These are phyloP conservation scores for Philotrypesis tridentata DNA, from an alignment of 1,140 invertebrate species.

Conservation along the genomic window DNA sequence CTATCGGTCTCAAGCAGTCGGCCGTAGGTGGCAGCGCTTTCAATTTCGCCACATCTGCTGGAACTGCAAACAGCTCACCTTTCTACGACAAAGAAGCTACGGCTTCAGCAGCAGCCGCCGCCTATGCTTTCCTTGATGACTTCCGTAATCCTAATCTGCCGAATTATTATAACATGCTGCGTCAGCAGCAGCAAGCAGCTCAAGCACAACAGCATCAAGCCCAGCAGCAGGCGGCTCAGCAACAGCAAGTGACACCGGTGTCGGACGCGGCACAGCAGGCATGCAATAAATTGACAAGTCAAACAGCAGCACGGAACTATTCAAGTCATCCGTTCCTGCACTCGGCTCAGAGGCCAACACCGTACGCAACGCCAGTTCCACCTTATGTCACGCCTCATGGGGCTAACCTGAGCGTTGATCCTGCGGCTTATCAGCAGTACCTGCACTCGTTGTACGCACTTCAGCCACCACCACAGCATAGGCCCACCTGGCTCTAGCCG, in stretches of 20 bases:
- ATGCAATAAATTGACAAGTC: slow-evolving; percentile 65
- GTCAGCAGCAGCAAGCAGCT: slow-evolving; percentile 63
- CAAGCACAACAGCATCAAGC: slow-evolving; percentile 64
- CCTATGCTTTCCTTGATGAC: slow-evolving; percentile 69
- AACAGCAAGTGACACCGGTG: slow-evolving; percentile 56
- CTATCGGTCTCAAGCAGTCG: slow-evolving; percentile 63
- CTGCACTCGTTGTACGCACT: slow-evolving; percentile 69
- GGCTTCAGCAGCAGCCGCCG: slow-evolving; percentile 64
- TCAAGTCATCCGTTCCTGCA: slow-evolving; percentile 68
- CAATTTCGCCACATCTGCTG: slow-evolving; percentile 65
- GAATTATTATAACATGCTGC: slow-evolving; percentile 66
- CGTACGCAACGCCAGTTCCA: slow-evolving; percentile 67
- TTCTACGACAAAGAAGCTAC: slow-evolving; percentile 70
- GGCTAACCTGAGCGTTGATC: slow-evolving; percentile 67
- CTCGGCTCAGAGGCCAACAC: slow-evolving; percentile 62
- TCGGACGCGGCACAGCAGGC: slow-evolving; percentile 60
- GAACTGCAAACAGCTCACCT: slow-evolving; percentile 59
- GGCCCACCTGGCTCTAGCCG: slow-evolving; percentile 71
- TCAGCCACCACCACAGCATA: slow-evolving; percentile 67
- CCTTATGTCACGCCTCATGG: slow-evolving; percentile 68
- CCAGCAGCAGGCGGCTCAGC: slow-evolving; percentile 63
- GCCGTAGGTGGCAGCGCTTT: slow-evolving; percentile 66
- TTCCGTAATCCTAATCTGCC: slow-evolving; percentile 65
- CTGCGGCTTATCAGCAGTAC: slow-evolving; percentile 70
- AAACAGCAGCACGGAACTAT: slow-evolving; percentile 64